Evolutionary conservation across 2,888 invertebrate species (phyloP), one percentile per base, ranked within the genome.

Genomic region (Metopia argyrocephala): DNA sequence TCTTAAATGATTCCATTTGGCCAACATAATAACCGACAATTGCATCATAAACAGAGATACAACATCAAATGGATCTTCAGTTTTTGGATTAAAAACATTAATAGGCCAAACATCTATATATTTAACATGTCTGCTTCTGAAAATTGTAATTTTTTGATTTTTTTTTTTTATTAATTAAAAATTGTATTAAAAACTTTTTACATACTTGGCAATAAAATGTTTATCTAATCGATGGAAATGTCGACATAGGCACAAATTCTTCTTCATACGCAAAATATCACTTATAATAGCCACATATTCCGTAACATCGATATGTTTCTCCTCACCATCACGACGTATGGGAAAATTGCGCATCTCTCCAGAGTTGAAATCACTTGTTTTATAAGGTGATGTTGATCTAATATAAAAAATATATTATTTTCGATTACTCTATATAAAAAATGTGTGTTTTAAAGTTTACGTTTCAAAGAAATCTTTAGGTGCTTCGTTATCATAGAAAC

Each of bases 51-150:
- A 99, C 82, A 99, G 92, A 12, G 97, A 94, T 3, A 96, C 96
- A 83, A 96, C 96, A 84, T 97, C 97, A 91, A 98, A 98, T 69
- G 94, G 94, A 91, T 94, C 96, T 87, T 92, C 94, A 89, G 93
- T 94, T 78, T 91, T 94, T 81, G 94, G 96, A 86, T 94, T 92
- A 83, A 98, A 94, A 84, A 98, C 94, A 89, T 99, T 98, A 1
- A 98, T 95, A 1, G 99, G 96, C 99, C 99, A 99, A 4, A 99
- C 98, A 91, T 99, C 99, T 76, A 99, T 97, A 91, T 95, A 97
- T 84, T 94, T 93, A 27, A 94, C 92, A 68, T 92, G 90, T 83
- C 89, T 90, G 84, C 89, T 90, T 74, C 90, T 89, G 78, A 2
- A 75, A 61, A 73, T 78, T 28, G 20, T 20, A 76, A 15, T 15